Conservation (phyloP, 2,113 vertebrate species). For the Cepphus grylle region DNA sequence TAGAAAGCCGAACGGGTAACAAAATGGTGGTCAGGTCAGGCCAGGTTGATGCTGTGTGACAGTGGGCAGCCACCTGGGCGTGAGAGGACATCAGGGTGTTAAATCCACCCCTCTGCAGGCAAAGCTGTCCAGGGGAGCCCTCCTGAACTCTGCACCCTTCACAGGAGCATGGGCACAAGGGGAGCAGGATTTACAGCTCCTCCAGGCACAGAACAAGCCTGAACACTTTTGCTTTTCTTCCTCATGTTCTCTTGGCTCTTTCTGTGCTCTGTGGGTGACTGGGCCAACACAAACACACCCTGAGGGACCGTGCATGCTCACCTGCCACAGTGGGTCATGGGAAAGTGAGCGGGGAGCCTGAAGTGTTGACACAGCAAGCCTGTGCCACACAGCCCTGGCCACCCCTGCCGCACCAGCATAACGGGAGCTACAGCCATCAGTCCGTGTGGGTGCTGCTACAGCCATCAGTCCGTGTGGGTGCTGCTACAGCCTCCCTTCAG, state of each 20-base stretch:
- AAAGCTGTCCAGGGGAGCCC: not conserved
- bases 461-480: not conserved
- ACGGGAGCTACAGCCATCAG: not conserved
- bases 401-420: not conserved
- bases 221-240: not conserved
- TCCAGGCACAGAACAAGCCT: not conserved
- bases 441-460: not conserved
- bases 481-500: not conserved
- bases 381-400: not conserved
- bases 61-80: not conserved
- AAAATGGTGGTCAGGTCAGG: not conserved
- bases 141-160: not conserved
- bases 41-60: not conserved
- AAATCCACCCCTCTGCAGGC: not conserved
- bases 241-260: not conserved
- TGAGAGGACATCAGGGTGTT: not conserved
- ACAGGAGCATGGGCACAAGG: not conserved
- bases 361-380: not conserved
- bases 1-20: not conserved
- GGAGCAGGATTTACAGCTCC: not conserved
- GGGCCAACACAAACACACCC: not conserved
- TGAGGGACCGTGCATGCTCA: not conserved
- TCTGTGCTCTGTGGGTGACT: not conserved
- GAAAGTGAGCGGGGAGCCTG: fast-evolving
- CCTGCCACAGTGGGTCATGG: not conserved